Evolutionary conservation across 2,797 vertebrate species (phyloP).

Genomic region (Ptychobarbus kaznakovi): DNA sequence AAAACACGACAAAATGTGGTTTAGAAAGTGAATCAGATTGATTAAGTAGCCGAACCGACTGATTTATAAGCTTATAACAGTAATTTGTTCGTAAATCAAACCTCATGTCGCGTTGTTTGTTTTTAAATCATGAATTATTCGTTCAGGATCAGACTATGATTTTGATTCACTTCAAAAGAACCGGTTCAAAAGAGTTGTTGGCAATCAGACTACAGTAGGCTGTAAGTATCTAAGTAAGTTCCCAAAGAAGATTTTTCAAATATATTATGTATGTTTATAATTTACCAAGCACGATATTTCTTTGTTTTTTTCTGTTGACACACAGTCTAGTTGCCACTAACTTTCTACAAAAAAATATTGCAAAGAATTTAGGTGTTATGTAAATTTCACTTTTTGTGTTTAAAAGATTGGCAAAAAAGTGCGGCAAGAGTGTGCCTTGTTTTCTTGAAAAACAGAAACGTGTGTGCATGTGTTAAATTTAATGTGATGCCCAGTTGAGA

Average conservation of each 20-base stretch:
- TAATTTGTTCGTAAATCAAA: neutral
- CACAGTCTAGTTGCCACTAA: neutral
- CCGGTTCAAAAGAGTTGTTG: conserved; percentile 9
- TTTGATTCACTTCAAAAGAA: neutral
- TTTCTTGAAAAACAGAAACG: conserved; percentile 21
- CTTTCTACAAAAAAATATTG: neutral
- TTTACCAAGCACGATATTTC: neutral
- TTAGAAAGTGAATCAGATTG: neutral
- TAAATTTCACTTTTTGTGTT: neutral
- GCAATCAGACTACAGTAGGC: neutral
- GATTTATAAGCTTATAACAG: neutral
- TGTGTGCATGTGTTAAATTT: conserved; percentile 83
- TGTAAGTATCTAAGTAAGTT: neutral
- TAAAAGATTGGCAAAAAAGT: conserved; percentile 9
- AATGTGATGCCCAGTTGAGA: conserved; percentile 81
- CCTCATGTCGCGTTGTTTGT: neutral
- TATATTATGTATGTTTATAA: neutral
- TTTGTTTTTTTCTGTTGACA: neutral
- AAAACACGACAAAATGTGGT: neutral
- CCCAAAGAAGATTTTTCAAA: neutral
- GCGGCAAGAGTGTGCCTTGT: conserved; percentile 20
- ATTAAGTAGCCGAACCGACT: neutral
- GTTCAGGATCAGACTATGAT: neutral
- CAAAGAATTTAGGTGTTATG: neutral
- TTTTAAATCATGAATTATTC: conserved; percentile 5